Base-by-base conservation (phyloP, 1,140 invertebrate species). In the Panagrolaimus sp. region DNA sequence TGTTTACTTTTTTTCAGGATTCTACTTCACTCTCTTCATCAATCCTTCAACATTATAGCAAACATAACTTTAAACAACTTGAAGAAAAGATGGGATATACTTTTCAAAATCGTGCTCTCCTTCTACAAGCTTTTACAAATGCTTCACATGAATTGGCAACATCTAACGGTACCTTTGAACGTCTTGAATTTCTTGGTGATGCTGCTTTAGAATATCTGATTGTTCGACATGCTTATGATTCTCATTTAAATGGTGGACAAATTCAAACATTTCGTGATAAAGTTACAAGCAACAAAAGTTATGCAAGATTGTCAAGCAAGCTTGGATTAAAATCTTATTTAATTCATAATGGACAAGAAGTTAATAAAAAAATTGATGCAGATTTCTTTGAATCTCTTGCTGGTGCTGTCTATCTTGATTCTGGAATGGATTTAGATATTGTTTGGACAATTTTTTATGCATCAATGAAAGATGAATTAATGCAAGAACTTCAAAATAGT, bases 341-440 rank as follows among this genome's bases (percentile, higher is more conserved):
- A 38, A 79, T 75, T 72, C 84, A 82, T 93, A 98, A 81, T 90
- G 94, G 98, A 5, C 96, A 96, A 3, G 98, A 99, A 87, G 93
- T 93, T n/a, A n/a, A 7, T 38, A 38, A 38, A 38, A 2, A 38
- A 38, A 85, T n/a, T n/a, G n/a, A 98, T n/a, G 95, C 96, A 3
- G 96, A 99, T 86, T 89, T 99, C 38, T 99, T 98, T 84, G 96
- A 99, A 86, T 96, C 94, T 0, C 87, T 99, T 9, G 94, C 95
- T 43, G 96, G 95, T 23, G 96, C 96, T 8, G 93, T 99, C 77
- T 99, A 92, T 84, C 86, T 98, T 14, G 94, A 98, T 81, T 92
- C 91, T 74, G 89, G 88, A 43, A 92, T 96, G 90, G 94, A 93
- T 0, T 85, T 98, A 45, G 93, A 96, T 81, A 90, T 91, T 5